phyloP scores from a whole-genome alignment of 2,797 vertebrate species.

The Sylvilagus floridanus region DNA sequence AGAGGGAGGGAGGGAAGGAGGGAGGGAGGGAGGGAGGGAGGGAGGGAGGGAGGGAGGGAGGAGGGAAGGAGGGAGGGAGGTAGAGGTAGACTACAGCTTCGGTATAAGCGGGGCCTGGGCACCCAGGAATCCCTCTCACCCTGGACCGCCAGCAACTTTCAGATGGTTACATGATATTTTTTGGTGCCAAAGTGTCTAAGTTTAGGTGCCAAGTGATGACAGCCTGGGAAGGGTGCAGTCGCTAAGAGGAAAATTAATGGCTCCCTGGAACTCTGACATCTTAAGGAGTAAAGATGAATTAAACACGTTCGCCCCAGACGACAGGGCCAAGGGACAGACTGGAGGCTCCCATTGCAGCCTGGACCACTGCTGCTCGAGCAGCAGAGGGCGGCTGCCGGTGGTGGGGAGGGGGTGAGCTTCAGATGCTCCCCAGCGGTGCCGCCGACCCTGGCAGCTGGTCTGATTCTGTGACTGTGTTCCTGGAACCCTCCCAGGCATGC shows the following conservation, averaged over 20 bases:
- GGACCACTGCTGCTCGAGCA: accelerated
- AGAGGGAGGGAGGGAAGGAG: too few species aligned
- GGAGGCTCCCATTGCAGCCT: background rate
- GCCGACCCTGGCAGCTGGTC: background rate
- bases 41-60: too few species aligned
- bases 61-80: too few species aligned
- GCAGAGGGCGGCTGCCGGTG: background rate
- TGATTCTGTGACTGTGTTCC: background rate
- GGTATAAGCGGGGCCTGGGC: background rate
- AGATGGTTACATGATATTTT: conserved; percentile 38
- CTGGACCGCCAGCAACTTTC: background rate
- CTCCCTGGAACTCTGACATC: background rate
- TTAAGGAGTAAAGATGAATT: background rate
- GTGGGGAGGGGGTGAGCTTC: background rate
- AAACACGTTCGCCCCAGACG: background rate
- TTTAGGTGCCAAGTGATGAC: conserved; percentile 32
- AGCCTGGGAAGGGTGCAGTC: background rate
- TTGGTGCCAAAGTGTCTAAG: conserved; percentile 68
- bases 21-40: background rate
- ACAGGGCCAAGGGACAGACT: background rate
- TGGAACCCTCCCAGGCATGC: background rate
- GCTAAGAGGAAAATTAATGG: background rate
- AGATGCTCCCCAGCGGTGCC: background rate
- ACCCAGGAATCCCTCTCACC: background rate
- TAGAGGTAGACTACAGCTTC: background rate